phyloP scores from a whole-genome alignment of 2,888 invertebrate species.

The Resseliella maxima region DNA sequence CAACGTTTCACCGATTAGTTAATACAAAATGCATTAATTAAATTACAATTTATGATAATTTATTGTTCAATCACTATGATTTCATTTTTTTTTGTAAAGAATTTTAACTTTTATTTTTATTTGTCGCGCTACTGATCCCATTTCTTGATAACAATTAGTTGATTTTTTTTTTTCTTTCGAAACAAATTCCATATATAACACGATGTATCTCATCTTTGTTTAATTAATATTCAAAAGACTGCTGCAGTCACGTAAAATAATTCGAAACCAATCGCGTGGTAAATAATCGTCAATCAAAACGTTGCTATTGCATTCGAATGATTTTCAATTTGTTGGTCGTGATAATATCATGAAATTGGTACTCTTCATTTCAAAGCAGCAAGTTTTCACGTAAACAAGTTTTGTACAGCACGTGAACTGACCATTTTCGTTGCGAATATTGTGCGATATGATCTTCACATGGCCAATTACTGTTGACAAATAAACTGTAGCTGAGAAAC shows the following conservation, averaged over 20 bases:
- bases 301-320: background rate
- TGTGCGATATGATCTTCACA: constrained; percentile 19
- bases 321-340: background rate
- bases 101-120: background rate
- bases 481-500: background rate
- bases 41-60: background rate
- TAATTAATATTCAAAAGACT: background rate
- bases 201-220: background rate
- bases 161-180: background rate
- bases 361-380: background rate
- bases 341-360: background rate
- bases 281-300: constrained; percentile 35
- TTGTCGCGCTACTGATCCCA: constrained; percentile 32
- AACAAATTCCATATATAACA: background rate
- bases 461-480: constrained; percentile 39
- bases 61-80: background rate
- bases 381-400: constrained; percentile 8
- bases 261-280: constrained; percentile 8
- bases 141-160: constrained; percentile 5
- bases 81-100: background rate
- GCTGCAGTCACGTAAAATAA: background rate
- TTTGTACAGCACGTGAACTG: background rate
- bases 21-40: background rate
- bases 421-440: background rate
- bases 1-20: background rate